These are phyloP conservation scores for Neofelis nebulosa DNA, from an alignment of 2,113 vertebrate species.

Conservation along the genomic window DNA sequence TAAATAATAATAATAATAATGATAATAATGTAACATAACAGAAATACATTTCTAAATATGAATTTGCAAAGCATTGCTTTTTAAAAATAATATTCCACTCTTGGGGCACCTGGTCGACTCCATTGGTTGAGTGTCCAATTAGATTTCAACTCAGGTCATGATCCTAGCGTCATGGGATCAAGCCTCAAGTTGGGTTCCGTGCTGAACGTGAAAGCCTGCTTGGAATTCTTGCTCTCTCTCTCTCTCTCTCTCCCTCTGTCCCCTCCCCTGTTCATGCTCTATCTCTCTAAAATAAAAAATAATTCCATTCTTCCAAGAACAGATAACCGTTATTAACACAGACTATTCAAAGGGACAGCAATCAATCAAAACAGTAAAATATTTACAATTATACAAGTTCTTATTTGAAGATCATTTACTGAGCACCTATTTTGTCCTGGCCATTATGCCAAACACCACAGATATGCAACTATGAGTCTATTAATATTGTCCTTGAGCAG, in stretches of 20 bases:
- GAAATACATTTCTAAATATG: background rate
- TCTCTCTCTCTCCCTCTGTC: no score
- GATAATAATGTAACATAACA: background rate
- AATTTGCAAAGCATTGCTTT: background rate
- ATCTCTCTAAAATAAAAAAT: no score
- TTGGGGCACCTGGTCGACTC: no score
- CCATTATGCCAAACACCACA: background rate
- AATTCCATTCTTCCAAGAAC: background rate
- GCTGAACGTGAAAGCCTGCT: no score
- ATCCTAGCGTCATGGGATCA: no score
- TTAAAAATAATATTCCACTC: background rate
- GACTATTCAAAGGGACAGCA: background rate
- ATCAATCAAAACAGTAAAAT: constrained; percentile 40
- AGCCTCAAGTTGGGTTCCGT: no score
- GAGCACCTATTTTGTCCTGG: background rate
- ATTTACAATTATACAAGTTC: background rate
- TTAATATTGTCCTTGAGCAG: background rate
- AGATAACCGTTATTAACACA: background rate
- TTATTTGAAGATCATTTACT: background rate
- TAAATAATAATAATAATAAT: no score
- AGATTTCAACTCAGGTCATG: no score
- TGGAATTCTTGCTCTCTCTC: no score
- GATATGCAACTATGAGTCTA: background rate
- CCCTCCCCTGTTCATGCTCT: no score
- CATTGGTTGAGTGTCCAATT: no score